Evolutionary conservation across 2,113 vertebrate species (phyloP).

Genomic region (Oxygymnocypris stewartii): DNA sequence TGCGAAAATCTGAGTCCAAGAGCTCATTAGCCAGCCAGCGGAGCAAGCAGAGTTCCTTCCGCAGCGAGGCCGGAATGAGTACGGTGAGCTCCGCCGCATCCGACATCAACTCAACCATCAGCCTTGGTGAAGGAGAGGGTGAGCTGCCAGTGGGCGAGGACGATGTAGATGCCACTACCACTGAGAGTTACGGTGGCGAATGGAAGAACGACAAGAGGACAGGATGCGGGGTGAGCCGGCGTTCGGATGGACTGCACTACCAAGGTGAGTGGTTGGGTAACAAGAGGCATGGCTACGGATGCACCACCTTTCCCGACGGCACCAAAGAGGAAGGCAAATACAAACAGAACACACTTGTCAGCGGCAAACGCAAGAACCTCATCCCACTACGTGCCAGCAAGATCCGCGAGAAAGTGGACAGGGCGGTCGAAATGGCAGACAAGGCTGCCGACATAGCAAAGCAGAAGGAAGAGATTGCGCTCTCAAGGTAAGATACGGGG

Average conservation of each 20-base stretch:
- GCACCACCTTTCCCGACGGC: conserved; percentile 93
- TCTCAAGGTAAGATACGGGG: conserved; percentile 83
- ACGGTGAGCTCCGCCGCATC: conserved; percentile 94
- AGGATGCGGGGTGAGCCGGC: conserved; percentile 89
- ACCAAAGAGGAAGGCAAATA: conserved; percentile 99
- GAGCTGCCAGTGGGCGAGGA: conserved; percentile 83
- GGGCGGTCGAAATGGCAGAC: conserved; percentile 88
- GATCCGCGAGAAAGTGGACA: conserved; percentile 97
- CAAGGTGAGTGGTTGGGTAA: conserved; percentile 97
- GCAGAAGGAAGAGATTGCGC: conserved; percentile 93
- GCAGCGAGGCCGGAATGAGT: conserved; percentile 96
- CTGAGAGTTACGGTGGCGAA: conserved; percentile 92
- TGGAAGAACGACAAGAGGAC: conserved; percentile 96
- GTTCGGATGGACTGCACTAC: conserved; percentile 92
- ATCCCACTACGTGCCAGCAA: conserved; percentile 96
- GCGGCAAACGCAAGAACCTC: conserved; percentile 96
- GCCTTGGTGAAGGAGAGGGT: conserved; percentile 92
- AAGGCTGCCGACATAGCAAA: conserved; percentile 89
- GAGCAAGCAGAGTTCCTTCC: conserved; percentile 98
- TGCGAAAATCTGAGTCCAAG: conserved; percentile 95
- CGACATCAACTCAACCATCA: conserved; percentile 97
- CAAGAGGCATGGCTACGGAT: conserved; percentile 94
- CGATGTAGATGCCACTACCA: conserved; percentile 93
- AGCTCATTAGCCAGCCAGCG: conserved; percentile 95
- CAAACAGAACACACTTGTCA: conserved; percentile 95